Evolutionary conservation across 2,888 invertebrate genomes (phyloP).

Genomic region (Sarcophaga caerulescens): DNA sequence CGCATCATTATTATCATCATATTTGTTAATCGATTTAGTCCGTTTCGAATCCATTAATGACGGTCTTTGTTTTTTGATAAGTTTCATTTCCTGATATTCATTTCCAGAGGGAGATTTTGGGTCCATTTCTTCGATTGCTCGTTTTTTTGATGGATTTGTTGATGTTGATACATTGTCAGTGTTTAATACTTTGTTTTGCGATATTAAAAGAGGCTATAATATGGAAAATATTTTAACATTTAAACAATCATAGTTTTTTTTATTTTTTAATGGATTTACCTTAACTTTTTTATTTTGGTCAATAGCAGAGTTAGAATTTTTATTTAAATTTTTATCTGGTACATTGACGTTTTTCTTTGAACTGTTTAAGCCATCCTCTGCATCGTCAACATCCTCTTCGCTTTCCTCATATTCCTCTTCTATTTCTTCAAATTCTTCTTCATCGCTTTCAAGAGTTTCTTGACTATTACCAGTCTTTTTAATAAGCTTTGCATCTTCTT

Average conservation of each 20-base stretch:
- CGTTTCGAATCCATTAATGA: slow-evolving; percentile 77
- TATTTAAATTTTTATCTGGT: slow-evolving; percentile 30
- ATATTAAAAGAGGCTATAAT: slow-evolving; percentile 76
- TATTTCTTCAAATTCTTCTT: slow-evolving; percentile 70
- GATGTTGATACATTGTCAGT: slow-evolving; percentile 53
- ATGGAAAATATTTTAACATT: slow-evolving; percentile 26
- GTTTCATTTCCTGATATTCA: slow-evolving; percentile 26
- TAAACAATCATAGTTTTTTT: too few relatives aligned
- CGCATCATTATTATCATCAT: slow-evolving; percentile 76
- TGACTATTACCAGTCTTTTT: slow-evolving; percentile 1
- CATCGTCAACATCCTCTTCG: slow-evolving; percentile 61
- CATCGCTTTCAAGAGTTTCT: slow-evolving; percentile 12
- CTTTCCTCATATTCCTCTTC: slow-evolving; percentile 70
- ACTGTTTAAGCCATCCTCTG: slow-evolving; percentile 22
- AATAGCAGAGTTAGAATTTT: slow-evolving; percentile 27
- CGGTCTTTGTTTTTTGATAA: slow-evolving; percentile 76
- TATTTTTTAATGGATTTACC: slow-evolving; percentile 70
- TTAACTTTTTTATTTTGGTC: slow-evolving; percentile 72
- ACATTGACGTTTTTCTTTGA: slow-evolving; percentile 6
- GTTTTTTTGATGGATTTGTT: slow-evolving; percentile 72
- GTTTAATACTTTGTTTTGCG: slow-evolving; percentile 75
- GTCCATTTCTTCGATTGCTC: slow-evolving; percentile 73
- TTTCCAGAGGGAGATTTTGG: slow-evolving; percentile 68
- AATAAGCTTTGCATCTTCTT: slow-evolving; percentile 58
- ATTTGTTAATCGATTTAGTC: slow-evolving; percentile 77